phyloP scores from a whole-genome alignment of 37 sponge, comb jelly and placozoan genomes.

The Beroe ovata region DNA sequence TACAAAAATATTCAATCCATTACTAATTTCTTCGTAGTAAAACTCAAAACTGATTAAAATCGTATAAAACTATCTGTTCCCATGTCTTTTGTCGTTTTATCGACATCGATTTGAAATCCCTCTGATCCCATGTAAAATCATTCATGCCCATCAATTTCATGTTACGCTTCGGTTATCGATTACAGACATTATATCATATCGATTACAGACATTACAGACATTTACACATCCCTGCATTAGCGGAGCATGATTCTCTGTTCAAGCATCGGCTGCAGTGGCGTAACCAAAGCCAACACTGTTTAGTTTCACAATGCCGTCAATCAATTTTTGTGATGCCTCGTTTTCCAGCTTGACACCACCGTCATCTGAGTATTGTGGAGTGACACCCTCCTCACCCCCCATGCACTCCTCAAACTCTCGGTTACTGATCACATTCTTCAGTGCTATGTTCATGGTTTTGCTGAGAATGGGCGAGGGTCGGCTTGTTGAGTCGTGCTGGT shows the following conservation, averaged over 20 bases:
- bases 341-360: conserved; percentile 19
- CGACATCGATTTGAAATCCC: too few species aligned
- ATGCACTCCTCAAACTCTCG: not conserved
- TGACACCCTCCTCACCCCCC: not conserved
- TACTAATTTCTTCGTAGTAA: not conserved
- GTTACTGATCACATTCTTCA: conserved; percentile 44
- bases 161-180: too few species aligned
- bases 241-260: too few species aligned
- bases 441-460: conserved; percentile 18
- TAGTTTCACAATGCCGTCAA: conserved; percentile 14
- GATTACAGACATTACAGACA: too few species aligned
- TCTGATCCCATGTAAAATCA: too few species aligned
- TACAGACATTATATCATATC: too few species aligned
- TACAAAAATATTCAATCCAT: too few species aligned
- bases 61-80: too few species aligned
- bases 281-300: not conserved
- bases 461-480: not conserved
- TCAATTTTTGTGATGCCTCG: not conserved
- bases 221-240: too few species aligned
- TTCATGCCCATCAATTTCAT: too few species aligned
- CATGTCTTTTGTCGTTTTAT: too few species aligned
- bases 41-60: not conserved
- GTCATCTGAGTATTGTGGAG: not conserved
- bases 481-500: not conserved
- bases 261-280: not conserved